phyloP scores from a whole-genome alignment of 92 coral and sea anemone genomes.

The Galaxea fascicularis region DNA sequence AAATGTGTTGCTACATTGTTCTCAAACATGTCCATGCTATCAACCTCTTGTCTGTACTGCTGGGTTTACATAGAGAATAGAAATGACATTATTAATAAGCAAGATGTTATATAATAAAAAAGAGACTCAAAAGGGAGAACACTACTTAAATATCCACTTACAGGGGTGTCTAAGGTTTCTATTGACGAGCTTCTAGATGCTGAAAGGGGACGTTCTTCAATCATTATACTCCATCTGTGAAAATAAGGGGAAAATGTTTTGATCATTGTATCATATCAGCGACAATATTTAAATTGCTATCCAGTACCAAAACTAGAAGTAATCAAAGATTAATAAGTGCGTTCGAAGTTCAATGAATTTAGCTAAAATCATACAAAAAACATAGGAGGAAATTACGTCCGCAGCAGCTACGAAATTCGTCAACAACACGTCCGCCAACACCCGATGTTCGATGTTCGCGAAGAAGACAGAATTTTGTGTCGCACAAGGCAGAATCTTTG shows the following conservation, averaged over 20 bases:
- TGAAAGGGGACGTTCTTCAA: slow-evolving; percentile 79
- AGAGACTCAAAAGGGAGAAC: background rate
- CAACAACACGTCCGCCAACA: no score
- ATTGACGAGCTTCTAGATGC: slow-evolving; percentile 80
- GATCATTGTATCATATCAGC: background rate
- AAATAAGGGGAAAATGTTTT: background rate
- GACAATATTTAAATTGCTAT: no score
- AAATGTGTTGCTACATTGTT: slow-evolving; percentile 95
- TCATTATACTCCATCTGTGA: slow-evolving; percentile 95
- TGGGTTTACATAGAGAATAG: background rate
- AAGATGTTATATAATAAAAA: background rate
- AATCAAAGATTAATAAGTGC: no score
- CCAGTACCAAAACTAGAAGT: no score
- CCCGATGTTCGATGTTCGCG: no score
- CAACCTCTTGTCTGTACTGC: slow-evolving; percentile 83
- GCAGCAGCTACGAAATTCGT: no score
- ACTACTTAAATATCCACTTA: slow-evolving; percentile 46
- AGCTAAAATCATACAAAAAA: no score
- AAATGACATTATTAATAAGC: background rate
- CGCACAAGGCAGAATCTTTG: no score
- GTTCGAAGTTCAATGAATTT: no score
- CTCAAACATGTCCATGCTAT: slow-evolving; percentile 88
- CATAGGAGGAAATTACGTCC: no score
- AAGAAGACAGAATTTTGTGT: no score
- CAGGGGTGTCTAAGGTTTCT: slow-evolving; percentile 87